These are phyloP conservation scores for Nycteola revayana DNA, from an alignment of 2,888 invertebrate genomes.

Conservation along the genomic window DNA sequence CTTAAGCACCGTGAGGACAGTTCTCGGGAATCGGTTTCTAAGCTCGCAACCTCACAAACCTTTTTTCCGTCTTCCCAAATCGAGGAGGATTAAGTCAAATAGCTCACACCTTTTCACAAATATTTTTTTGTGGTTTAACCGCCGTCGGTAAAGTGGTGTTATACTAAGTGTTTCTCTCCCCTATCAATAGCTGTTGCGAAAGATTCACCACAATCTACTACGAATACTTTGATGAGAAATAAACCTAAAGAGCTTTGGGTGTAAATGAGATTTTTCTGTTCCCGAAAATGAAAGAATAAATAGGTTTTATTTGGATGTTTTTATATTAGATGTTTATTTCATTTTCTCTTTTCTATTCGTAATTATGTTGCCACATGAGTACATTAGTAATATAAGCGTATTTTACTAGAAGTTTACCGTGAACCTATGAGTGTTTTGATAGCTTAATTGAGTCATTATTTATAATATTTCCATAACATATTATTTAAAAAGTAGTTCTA, in stretches of 20 bases:
- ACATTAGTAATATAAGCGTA: too few species aligned
- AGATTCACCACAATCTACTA: constrained; percentile 46
- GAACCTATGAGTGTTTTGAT: too few species aligned
- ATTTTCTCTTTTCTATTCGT: too few species aligned
- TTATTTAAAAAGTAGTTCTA: too few species aligned
- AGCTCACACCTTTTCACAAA: constrained; percentile 74
- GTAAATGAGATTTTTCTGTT: constrained; percentile 45
- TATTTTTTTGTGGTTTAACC: constrained; percentile 71
- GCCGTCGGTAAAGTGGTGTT: constrained; percentile 57
- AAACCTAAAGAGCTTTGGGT: constrained; percentile 39
- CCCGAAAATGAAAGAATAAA: constrained; percentile 36
- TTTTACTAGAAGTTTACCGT: too few species aligned
- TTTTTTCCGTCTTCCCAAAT: constrained; percentile 78
- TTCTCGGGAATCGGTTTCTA: constrained; percentile 49
- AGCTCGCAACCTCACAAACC: constrained; percentile 58
- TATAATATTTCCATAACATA: too few species aligned
- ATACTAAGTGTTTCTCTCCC: constrained; percentile 60
- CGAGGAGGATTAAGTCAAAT: constrained; percentile 73
- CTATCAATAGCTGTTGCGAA: constrained; percentile 57
- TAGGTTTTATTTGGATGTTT: constrained; percentile 19
- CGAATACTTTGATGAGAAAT: constrained; percentile 48
- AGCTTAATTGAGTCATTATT: too few species aligned
- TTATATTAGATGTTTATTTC: constrained; percentile 10
- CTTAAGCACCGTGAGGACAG: too few species aligned
- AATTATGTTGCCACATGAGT: too few species aligned